Percentiles rank a stretch among this genome's conserved stretches.
Evolutionary conservation across 2,113 vertebrate species (phyloP).

Genomic region (Corythornis madagascariensis): DNA sequence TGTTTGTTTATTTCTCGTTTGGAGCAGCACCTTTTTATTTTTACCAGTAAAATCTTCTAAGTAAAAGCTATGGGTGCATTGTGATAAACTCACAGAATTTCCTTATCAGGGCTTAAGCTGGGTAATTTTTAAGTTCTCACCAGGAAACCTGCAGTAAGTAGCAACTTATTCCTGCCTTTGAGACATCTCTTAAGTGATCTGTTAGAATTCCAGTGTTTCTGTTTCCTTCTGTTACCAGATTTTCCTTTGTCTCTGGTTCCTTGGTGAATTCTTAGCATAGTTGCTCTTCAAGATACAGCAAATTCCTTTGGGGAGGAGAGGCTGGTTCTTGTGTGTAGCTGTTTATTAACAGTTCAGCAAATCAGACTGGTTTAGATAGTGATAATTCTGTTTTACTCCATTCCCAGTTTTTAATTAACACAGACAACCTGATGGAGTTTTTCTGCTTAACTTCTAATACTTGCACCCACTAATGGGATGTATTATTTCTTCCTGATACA

Average conservation of each 20-base stretch:
- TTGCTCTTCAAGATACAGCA: not conserved
- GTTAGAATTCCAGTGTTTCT: not conserved
- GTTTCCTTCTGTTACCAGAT: not conserved
- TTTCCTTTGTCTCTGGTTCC: not conserved
- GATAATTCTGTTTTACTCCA: not conserved
- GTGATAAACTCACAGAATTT: not conserved
- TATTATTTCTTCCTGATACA: not conserved
- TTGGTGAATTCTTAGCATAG: constrained; percentile 35
- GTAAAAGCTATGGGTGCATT: not conserved
- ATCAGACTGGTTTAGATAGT: not conserved
- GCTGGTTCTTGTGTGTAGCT: not conserved
- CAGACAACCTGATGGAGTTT: not conserved
- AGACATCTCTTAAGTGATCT: not conserved
- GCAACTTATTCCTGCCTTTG: not conserved
- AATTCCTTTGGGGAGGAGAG: constrained; percentile 6
- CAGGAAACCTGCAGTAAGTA: not conserved
- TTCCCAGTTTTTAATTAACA: not conserved
- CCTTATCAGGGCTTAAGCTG: not conserved
- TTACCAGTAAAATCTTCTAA: not conserved
- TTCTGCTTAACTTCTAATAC: not conserved
- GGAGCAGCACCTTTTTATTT: not conserved
- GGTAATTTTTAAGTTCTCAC: not conserved
- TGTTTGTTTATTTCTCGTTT: not conserved
- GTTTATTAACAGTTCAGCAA: not conserved
- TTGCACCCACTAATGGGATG: not conserved